Conservation (phyloP, 2,888 invertebrate species). For the Diarsia brunnea region DNA sequence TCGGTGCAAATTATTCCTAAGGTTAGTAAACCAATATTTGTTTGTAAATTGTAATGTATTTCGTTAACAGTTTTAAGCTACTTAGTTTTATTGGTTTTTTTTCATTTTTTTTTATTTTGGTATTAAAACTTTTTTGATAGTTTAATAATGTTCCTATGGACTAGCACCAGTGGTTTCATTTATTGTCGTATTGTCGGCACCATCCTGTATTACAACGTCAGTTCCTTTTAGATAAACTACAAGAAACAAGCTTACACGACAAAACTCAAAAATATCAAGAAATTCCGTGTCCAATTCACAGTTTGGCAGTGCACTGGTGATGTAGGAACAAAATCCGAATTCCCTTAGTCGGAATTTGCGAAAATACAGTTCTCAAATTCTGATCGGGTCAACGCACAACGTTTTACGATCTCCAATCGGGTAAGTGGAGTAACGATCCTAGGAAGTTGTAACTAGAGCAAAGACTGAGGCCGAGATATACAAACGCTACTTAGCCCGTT, state of each 20-base stretch:
- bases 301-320: constrained; percentile 5
- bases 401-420: constrained; percentile 10
- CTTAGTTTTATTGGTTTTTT: too few relatives aligned
- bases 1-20: too few relatives aligned
- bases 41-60: too few relatives aligned
- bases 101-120: too few relatives aligned
- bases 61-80: too few relatives aligned
- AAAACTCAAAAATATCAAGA: background rate
- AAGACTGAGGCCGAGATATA: background rate
- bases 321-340: constrained; percentile 21
- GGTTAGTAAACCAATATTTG: too few relatives aligned
- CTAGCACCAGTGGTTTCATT: too few relatives aligned
- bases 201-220: background rate
- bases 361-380: background rate
- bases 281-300: background rate
- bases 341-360: background rate
- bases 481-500: background rate
- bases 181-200: too few relatives aligned
- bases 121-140: too few relatives aligned
- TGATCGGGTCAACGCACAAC: constrained; percentile 18
- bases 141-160: too few relatives aligned
- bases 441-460: background rate
- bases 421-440: background rate
- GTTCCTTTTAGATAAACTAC: background rate
- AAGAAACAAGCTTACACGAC: background rate